Conservation (phyloP, 2,113 vertebrate genomes). For the Corythoichthys haematopterus region DNA sequence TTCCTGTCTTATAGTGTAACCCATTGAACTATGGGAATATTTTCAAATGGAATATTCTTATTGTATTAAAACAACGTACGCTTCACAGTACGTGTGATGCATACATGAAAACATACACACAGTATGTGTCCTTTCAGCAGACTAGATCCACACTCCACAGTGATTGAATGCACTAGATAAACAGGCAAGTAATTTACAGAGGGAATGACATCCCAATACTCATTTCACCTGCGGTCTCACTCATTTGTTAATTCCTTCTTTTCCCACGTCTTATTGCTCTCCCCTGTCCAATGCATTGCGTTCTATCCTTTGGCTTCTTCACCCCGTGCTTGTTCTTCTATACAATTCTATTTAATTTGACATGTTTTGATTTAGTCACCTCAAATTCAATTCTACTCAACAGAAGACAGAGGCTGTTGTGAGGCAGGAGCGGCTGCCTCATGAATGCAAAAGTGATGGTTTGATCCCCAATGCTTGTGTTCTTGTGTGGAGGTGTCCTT, state of each 20-base stretch:
- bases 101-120: neutral
- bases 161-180: conserved; percentile 53
- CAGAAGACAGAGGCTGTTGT: neutral
- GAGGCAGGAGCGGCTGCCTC: neutral
- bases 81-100: neutral
- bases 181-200: conserved; percentile 45
- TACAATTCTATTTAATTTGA: conserved; percentile 7
- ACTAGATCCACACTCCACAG: conserved; percentile 18
- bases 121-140: conserved; percentile 25
- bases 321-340: neutral
- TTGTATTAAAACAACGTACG: conserved; percentile 4
- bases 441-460: conserved; percentile 2
- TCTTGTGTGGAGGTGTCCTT: neutral
- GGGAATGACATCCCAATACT: conserved; percentile 41
- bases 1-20: neutral
- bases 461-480: neutral
- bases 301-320: neutral
- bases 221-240: conserved; percentile 39
- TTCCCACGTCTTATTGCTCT: conserved; percentile 14
- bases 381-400: conserved; percentile 4
- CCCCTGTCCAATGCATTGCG: neutral
- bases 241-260: conserved; percentile 3
- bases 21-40: conserved; percentile 18
- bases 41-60: conserved; percentile 16
- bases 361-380: conserved; percentile 17